Percentiles rank a stretch among this genome's conserved stretches.
These are phyloP conservation scores for Antheraea mylitta DNA, from an alignment of 1,140 invertebrate species.

Conservation along the genomic window DNA sequence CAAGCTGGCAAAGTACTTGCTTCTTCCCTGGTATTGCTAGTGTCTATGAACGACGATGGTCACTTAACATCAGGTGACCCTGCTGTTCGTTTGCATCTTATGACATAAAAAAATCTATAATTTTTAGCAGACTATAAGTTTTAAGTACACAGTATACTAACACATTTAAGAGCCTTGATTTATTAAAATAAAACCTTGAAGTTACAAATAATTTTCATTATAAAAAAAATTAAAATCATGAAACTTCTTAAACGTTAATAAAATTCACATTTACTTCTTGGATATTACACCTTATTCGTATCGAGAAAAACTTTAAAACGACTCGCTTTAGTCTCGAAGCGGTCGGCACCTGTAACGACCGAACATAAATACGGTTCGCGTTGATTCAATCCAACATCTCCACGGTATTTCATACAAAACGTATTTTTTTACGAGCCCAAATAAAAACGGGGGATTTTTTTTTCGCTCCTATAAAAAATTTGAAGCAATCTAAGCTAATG, in stretches of 20 bases:
- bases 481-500: neutral
- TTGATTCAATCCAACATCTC: conserved; percentile 10
- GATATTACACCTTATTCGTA: neutral
- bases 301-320: neutral
- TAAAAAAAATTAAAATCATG: neutral
- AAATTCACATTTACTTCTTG: neutral
- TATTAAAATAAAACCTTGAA: neutral
- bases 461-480: neutral
- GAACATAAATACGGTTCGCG: conserved; percentile 2
- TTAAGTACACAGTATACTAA: too few relatives aligned
- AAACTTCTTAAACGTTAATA: neutral
- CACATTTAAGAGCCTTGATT: too few relatives aligned
- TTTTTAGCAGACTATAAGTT: too few relatives aligned
- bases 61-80: too few relatives aligned
- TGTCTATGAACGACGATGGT: too few relatives aligned
- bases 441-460: conserved; percentile 3
- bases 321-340: neutral
- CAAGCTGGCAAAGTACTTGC: too few relatives aligned
- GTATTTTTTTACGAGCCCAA: conserved; percentile 15
- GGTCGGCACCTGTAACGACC: conserved; percentile 12
- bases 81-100: too few relatives aligned
- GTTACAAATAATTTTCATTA: neutral
- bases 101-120: too few relatives aligned
- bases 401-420: conserved; percentile 12
- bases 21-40: too few relatives aligned